Percentiles rank a stretch among this genome's conserved stretches.
Conservation (phyloP, 2,888 invertebrate species). For the Belgica antarctica region DNA sequence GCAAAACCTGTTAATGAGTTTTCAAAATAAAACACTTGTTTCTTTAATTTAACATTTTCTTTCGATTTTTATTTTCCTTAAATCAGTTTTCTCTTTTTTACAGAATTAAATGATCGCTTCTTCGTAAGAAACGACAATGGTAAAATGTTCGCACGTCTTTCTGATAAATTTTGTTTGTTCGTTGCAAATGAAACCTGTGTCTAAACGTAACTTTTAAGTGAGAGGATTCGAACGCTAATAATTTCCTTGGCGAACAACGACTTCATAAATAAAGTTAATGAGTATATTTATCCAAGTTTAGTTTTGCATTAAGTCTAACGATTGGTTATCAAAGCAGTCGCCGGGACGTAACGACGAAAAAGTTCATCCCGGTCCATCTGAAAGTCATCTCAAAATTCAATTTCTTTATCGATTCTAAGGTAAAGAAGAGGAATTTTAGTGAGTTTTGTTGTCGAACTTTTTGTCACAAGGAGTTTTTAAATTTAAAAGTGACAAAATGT, state of each 20-base stretch:
- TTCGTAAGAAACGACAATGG: not conserved
- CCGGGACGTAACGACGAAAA: too few species aligned
- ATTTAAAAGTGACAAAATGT: not conserved
- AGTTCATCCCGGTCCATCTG: too few species aligned
- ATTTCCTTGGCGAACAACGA: not conserved
- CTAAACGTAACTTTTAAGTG: too few species aligned
- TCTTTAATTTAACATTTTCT: not conserved
- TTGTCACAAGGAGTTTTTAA: not conserved
- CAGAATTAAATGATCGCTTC: not conserved
- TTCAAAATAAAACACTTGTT: not conserved
- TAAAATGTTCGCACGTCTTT: constrained; percentile 24
- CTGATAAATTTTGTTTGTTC: not conserved
- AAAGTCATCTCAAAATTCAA: not conserved
- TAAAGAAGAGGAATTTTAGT: not conserved
- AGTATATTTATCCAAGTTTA: constrained; percentile 8
- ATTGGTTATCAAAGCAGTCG: too few species aligned
- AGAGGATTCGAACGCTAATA: too few species aligned
- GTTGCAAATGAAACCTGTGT: constrained; percentile 17
- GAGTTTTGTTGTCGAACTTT: not conserved
- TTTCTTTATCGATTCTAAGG: not conserved
- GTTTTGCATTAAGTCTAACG: not conserved
- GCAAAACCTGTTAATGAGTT: not conserved
- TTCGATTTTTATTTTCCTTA: constrained; percentile 7
- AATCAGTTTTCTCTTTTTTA: too few species aligned
- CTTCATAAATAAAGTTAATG: constrained; percentile 27